Conservation (phyloP, 2,113 vertebrate genomes). For the Amblyornis subalaris region DNA sequence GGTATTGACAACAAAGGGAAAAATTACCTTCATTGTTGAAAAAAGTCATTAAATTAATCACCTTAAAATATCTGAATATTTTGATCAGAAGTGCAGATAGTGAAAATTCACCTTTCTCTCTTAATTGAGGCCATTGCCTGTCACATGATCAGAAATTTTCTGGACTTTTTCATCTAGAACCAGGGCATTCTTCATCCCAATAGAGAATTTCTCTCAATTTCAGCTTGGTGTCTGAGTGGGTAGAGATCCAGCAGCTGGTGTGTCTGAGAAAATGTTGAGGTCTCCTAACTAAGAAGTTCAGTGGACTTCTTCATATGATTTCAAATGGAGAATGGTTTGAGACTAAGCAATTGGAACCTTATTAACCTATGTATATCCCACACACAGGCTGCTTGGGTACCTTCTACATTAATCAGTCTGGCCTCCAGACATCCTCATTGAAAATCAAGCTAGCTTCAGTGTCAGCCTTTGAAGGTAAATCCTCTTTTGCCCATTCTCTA, state of each 20-base stretch:
- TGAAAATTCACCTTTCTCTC: neutral
- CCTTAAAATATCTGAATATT: neutral
- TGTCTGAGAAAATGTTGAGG: neutral
- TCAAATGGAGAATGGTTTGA: conserved; percentile 9
- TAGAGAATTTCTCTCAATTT: conserved; percentile 31
- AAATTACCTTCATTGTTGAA: neutral
- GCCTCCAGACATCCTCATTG: conserved; percentile 15
- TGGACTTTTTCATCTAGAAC: neutral
- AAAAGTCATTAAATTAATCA: neutral
- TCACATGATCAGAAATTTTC: neutral
- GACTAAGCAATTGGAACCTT: neutral
- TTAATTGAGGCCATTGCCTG: neutral
- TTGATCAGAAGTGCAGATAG: neutral
- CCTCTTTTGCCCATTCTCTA: conserved; percentile 29
- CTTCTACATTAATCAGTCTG: conserved; percentile 37
- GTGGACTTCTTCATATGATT: conserved; percentile 4
- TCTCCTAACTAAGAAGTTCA: conserved; percentile 26
- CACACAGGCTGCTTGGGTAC: neutral
- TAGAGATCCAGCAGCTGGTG: conserved; percentile 31
- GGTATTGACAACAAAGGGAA: neutral
- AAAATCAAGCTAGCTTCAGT: conserved; percentile 33
- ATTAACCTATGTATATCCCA: neutral
- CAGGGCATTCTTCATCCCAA: neutral
- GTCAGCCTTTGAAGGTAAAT: conserved; percentile 43
- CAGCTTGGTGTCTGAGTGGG: conserved; percentile 10